A percentile compares a stretch with the other conserved stretches of the same genome.
These are phyloP conservation scores for Laspeyria flexula DNA, from an alignment of 2,888 invertebrate species.

Conservation along the genomic window DNA sequence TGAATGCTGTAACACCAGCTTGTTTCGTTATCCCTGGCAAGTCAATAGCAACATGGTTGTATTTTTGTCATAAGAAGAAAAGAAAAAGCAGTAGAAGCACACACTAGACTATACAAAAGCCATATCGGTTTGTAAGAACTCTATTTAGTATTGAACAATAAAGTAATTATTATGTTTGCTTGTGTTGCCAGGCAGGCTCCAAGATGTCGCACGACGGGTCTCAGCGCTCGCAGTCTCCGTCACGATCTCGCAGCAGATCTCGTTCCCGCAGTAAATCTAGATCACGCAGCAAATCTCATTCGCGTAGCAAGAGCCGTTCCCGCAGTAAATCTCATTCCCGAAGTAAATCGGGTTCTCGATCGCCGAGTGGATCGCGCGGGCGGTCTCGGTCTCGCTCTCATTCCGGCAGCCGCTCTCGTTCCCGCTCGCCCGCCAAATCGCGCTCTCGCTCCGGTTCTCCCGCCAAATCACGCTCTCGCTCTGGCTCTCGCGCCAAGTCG, in stretches of 20 bases:
- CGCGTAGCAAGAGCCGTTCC: conserved; percentile 35
- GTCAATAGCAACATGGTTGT: too few relatives aligned
- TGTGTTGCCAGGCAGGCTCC: conserved; percentile 58
- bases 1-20: too few relatives aligned
- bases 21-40: too few relatives aligned
- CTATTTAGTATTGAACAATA: too few relatives aligned
- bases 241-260: conserved; percentile 37
- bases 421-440: conserved; percentile 34
- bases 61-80: too few relatives aligned
- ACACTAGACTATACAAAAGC: too few relatives aligned
- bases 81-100: too few relatives aligned
- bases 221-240: conserved; percentile 46
- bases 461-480: conserved; percentile 6
- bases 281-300: conserved; percentile 31
- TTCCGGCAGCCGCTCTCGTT: conserved; percentile 33
- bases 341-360: conserved; percentile 19
- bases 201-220: conserved; percentile 73
- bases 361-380: conserved; percentile 40
- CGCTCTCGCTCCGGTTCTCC: conserved; percentile 31
- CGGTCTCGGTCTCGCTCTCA: conserved; percentile 38
- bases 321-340: conserved; percentile 53
- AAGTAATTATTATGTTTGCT: too few relatives aligned
- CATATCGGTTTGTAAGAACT: too few relatives aligned
- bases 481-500: conserved; percentile 9
- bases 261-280: conserved; percentile 35